Conservation (phyloP, 1,140 invertebrate species). For the Laupala kohalensis region DNA sequence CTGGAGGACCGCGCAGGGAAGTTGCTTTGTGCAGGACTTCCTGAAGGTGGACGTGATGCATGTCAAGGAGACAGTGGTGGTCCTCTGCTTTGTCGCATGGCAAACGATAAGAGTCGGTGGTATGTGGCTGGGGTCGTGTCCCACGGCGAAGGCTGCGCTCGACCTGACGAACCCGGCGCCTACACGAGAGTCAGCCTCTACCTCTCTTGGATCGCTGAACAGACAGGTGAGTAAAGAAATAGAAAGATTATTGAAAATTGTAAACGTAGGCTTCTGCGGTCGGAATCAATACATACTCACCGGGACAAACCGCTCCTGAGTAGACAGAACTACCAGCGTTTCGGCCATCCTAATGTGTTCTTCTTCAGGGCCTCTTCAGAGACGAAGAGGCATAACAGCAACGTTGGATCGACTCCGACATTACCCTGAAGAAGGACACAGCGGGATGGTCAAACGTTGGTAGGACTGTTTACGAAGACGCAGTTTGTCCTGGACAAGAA, state of each 20-base stretch:
- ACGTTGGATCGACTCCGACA: not conserved
- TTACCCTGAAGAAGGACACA: no score
- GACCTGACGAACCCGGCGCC: conserved; percentile 61
- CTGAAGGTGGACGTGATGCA: conserved; percentile 60
- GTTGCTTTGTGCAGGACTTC: conserved; percentile 61
- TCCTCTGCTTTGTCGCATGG: conserved; percentile 50
- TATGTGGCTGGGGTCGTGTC: conserved; percentile 64
- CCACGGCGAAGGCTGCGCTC: conserved; percentile 68
- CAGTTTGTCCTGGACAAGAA: no score
- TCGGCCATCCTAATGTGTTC: no score
- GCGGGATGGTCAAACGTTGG: not conserved
- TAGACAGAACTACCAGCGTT: no score
- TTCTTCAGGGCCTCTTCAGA: no score
- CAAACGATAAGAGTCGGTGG: conserved; percentile 29
- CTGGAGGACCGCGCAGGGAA: conserved; percentile 40
- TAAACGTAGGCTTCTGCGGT: no score
- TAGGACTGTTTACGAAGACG: no score
- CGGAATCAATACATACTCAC: no score
- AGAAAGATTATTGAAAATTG: not conserved
- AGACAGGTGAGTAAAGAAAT: conserved; percentile 20
- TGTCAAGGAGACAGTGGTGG: conserved; percentile 73
- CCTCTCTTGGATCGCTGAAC: conserved; percentile 53
- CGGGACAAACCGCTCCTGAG: not conserved
- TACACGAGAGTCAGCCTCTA: conserved; percentile 66
- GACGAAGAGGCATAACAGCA: not conserved